Evolutionary conservation across 2,113 vertebrate genomes (phyloP).

Genomic region (Ceyx melanurus): DNA sequence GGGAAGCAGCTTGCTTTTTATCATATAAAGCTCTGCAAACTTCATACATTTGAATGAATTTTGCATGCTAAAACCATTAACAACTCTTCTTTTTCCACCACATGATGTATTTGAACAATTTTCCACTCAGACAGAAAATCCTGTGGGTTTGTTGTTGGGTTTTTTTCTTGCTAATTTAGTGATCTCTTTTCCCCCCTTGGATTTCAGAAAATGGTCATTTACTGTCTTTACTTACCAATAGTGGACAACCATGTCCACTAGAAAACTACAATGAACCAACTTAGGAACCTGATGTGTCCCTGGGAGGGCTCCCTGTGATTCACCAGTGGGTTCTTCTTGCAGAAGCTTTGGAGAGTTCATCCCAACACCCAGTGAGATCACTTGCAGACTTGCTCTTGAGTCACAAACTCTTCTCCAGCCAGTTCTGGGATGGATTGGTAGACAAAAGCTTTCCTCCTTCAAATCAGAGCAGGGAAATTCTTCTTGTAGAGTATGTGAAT

Average conservation of each 20-base stretch:
- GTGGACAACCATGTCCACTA: neutral
- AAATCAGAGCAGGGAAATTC: neutral
- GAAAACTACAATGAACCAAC: neutral
- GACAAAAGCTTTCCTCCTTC: neutral
- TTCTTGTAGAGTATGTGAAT: neutral
- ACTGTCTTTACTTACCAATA: neutral
- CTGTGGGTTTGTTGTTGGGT: neutral
- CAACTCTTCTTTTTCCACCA: neutral
- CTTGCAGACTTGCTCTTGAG: neutral
- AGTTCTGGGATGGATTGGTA: neutral
- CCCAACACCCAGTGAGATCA: neutral
- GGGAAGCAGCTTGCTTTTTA: neutral
- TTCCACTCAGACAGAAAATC: neutral
- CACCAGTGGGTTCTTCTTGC: neutral
- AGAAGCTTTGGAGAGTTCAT: neutral
- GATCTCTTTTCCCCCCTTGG: neutral
- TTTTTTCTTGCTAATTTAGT: neutral
- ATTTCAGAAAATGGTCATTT: neutral
- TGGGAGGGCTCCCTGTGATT: neutral
- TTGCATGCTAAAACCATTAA: neutral
- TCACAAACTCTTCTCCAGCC: neutral
- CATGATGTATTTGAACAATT: neutral
- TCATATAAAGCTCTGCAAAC: neutral
- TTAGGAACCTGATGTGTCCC: neutral
- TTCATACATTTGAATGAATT: neutral